Percentiles rank a stretch among this genome's conserved stretches.
phyloP scores from a whole-genome alignment of 2,797 vertebrate species.

The Luscinia megarhynchos region DNA sequence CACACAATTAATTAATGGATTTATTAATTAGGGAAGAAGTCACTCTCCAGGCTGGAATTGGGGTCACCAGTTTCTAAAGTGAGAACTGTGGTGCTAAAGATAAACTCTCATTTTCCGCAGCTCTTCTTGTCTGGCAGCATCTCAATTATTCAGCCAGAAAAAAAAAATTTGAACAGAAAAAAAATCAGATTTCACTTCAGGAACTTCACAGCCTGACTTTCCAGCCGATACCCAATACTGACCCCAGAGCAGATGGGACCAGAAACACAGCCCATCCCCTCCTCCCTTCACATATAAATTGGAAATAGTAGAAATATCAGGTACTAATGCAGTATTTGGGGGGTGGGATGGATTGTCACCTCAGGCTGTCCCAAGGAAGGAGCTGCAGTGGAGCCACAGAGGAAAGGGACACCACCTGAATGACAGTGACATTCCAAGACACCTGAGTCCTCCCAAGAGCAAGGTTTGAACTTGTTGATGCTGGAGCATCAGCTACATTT shows the following conservation, averaged over 20 bases:
- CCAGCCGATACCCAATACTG: accelerated
- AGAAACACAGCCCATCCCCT: accelerated
- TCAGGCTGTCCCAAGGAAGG: neutral
- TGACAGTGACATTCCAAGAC: neutral
- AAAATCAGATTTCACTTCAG: neutral
- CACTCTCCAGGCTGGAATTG: constrained; percentile 74
- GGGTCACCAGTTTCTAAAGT: constrained; percentile 82
- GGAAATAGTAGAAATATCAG: neutral
- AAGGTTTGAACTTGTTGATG: accelerated
- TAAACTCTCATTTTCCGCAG: constrained; percentile 70
- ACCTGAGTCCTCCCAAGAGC: accelerated
- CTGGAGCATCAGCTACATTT: neutral
- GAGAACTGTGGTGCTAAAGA: constrained; percentile 78
- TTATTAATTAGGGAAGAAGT: constrained; percentile 81
- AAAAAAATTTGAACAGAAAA: neutral
- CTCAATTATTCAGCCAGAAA: constrained; percentile 64
- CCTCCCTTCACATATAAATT: neutral
- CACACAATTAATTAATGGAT: constrained; percentile 80
- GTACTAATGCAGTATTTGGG: neutral
- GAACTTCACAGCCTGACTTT: neutral
- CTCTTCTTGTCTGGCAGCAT: constrained; percentile 60
- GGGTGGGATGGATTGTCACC: neutral
- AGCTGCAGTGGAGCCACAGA: neutral
- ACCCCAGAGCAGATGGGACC: neutral
- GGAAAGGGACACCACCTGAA: neutral